phyloP scores from a whole-genome alignment of 2,113 vertebrate genomes.

The Rafetus swinhoei region DNA sequence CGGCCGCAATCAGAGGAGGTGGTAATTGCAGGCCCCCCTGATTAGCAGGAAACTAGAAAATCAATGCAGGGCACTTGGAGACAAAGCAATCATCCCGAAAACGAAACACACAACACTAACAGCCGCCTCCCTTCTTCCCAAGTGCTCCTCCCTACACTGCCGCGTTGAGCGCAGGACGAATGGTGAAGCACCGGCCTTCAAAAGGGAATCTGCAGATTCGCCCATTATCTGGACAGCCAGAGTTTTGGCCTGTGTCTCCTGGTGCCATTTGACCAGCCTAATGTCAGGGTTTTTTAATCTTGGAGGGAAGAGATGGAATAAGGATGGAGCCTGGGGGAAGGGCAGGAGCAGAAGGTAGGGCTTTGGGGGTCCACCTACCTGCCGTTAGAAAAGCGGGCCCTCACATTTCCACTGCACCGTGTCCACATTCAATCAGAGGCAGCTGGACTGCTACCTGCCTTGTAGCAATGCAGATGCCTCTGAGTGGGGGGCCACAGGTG shows the following conservation, averaged over 20 bases:
- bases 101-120: neutral
- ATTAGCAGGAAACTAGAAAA: neutral
- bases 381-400: neutral
- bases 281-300: too few species aligned
- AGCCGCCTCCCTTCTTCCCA: neutral
- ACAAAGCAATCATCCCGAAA: neutral
- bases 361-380: slow-evolving; percentile 19
- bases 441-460: too few species aligned
- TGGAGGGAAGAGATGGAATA: too few species aligned
- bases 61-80: neutral
- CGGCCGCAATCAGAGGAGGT: neutral
- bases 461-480: too few species aligned
- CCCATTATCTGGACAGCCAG: neutral
- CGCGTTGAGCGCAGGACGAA: accelerated
- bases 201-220: neutral
- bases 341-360: neutral
- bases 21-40: neutral
- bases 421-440: neutral
- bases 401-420: neutral
- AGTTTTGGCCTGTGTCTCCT: too few species aligned
- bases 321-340: too few species aligned
- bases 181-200: neutral
- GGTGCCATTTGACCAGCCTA: too few species aligned
- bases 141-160: neutral
- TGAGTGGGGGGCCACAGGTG: too few species aligned